Conservation (phyloP, 2,113 vertebrate genomes). For the Ellobius talpinus region DNA sequence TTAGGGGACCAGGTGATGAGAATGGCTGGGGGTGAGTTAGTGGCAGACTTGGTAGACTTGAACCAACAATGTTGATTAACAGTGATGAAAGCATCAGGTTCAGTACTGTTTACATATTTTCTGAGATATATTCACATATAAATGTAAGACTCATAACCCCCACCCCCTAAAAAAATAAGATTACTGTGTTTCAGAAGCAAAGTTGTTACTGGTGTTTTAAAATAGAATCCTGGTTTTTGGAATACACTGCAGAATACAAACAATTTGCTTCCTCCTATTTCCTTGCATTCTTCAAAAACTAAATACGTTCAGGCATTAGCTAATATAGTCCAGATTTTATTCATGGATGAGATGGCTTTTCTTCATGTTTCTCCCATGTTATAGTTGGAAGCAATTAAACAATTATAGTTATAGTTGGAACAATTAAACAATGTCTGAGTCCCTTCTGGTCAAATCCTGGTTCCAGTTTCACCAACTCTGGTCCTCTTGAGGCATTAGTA, state of each 20-base stretch:
- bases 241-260: constrained; percentile 61
- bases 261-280: constrained; percentile 55
- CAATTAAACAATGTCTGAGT: neutral
- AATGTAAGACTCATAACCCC: constrained; percentile 54
- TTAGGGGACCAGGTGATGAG: neutral
- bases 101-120: neutral
- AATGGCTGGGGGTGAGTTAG: neutral
- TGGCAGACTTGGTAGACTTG: neutral
- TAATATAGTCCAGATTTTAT: neutral
- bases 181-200: constrained; percentile 55
- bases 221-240: constrained; percentile 66
- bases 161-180: neutral
- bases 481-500: neutral
- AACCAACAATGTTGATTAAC: neutral
- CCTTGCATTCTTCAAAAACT: constrained; percentile 56
- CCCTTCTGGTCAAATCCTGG: neutral
- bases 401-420: neutral
- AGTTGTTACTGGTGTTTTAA: constrained; percentile 68
- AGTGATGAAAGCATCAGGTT: constrained; percentile 44
- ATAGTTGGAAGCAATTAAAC: neutral
- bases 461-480: neutral
- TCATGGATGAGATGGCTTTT: neutral
- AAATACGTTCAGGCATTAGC: constrained; percentile 47
- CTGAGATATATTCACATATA: neutral
- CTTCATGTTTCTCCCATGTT: neutral